A percentile compares a stretch with the other conserved stretches of the same genome.
Evolutionary conservation across 2,797 vertebrate species (phyloP).

Genomic region (Diplodus puntazzo): DNA sequence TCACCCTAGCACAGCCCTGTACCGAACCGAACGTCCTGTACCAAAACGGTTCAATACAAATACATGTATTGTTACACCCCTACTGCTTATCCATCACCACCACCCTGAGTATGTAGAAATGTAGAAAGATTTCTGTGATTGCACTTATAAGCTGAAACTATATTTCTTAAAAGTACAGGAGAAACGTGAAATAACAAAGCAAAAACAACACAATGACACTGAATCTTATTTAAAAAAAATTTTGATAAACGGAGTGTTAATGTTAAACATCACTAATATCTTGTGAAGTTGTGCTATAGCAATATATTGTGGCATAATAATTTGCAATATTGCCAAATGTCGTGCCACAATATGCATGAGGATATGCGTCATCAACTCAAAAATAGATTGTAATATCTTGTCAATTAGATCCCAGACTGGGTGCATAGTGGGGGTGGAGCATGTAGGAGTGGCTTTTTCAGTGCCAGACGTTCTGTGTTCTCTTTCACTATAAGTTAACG

Average conservation of each 20-base stretch:
- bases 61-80: too few species aligned
- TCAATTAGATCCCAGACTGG: background rate
- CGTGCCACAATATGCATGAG: background rate
- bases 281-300: background rate
- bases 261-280: background rate
- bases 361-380: background rate
- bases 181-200: background rate
- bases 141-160: background rate
- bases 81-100: background rate
- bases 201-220: background rate
- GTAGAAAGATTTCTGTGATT: constrained; percentile 1
- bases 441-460: background rate
- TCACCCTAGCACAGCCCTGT: too few species aligned
- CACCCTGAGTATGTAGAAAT: background rate
- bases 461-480: background rate
- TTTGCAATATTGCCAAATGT: background rate
- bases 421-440: background rate
- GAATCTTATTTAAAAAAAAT: background rate
- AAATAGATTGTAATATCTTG: background rate
- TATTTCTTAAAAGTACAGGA: background rate
- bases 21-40: too few species aligned
- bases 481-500: background rate
- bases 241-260: background rate
- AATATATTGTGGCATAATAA: background rate
- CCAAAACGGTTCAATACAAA: too few species aligned